These are phyloP conservation scores for Chelonus formosanus DNA, from an alignment of 2,888 invertebrate species.

Conservation along the genomic window DNA sequence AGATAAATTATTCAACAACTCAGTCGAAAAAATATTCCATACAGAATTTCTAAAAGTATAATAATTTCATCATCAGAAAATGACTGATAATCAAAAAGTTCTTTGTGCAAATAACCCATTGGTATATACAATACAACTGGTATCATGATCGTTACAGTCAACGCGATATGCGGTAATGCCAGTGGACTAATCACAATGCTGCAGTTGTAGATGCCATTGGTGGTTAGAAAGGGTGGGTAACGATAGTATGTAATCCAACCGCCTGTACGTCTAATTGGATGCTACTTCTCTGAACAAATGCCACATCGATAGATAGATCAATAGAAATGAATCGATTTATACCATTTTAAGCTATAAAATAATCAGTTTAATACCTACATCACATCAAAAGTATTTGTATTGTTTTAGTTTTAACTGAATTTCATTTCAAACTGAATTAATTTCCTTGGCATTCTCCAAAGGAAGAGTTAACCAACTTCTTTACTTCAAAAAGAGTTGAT, in stretches of 20 bases:
- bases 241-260: slow-evolving; percentile 13
- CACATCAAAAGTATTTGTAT: too few species aligned
- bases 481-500: too few species aligned
- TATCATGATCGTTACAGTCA: slow-evolving; percentile 20
- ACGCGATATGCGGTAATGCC: slow-evolving; percentile 21
- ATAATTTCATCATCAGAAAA: too few species aligned
- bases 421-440: too few species aligned
- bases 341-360: too few species aligned
- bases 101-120: not conserved
- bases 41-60: too few species aligned
- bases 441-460: too few species aligned
- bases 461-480: too few species aligned
- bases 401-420: too few species aligned
- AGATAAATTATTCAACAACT: too few species aligned
- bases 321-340: not conserved
- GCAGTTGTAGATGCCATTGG: slow-evolving; percentile 18
- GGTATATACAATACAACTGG: slow-evolving; percentile 1
- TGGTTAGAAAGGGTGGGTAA: slow-evolving; percentile 4
- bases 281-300: slow-evolving; percentile 12
- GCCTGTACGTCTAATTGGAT: slow-evolving; percentile 8
- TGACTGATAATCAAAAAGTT: not conserved
- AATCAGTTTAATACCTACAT: too few species aligned
- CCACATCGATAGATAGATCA: slow-evolving; percentile 6
- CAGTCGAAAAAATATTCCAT: too few species aligned
- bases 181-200: slow-evolving; percentile 20